Conservation (phyloP, 2,888 invertebrate genomes). For the Phorcus lineatus region DNA sequence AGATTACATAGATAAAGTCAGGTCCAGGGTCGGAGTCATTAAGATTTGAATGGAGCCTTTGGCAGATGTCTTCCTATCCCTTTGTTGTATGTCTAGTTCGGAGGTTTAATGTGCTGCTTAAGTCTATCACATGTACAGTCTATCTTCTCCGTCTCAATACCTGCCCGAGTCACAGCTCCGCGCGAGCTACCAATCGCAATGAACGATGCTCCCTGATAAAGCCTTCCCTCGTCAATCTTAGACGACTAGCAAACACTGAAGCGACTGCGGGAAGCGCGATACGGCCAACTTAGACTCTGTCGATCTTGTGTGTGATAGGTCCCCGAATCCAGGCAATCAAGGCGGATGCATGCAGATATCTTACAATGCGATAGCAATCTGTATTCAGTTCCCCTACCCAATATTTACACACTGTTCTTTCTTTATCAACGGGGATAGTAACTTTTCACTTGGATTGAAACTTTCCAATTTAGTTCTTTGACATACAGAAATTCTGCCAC, state of each 20-base stretch:
- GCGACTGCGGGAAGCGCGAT: neutral
- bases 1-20: slow-evolving; percentile 10
- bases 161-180: neutral
- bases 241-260: neutral
- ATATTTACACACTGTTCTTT: no score
- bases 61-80: neutral
- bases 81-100: neutral
- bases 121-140: neutral
- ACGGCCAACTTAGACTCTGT: neutral
- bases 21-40: neutral
- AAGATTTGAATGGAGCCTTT: neutral
- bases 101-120: neutral
- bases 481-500: no score
- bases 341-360: no score
- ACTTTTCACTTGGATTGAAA: no score
- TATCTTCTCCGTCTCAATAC: neutral
- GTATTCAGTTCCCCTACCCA: no score
- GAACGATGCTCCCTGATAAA: slow-evolving; percentile 4
- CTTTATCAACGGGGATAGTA: no score
- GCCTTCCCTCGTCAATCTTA: neutral
- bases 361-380: no score
- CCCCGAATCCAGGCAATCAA: no score
- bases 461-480: no score
- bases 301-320: neutral
- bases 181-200: neutral